phyloP scores from a whole-genome alignment of 2,113 vertebrate species.

The Crypturellus undulatus region DNA sequence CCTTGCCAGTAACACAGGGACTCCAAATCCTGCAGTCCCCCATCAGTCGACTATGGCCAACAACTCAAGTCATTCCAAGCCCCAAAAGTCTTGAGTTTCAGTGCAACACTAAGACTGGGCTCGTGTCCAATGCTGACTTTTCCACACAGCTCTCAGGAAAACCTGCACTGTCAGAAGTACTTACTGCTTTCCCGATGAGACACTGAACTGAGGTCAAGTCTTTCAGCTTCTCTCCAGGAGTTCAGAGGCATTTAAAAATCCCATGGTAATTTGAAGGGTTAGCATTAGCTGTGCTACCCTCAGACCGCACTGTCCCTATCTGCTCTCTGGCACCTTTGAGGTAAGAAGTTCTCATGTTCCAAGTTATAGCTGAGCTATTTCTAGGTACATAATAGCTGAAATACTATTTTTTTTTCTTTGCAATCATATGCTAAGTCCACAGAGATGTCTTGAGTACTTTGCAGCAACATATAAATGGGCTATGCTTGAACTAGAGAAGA shows the following conservation, averaged over 20 bases:
- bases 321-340: background rate
- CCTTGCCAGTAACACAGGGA: background rate
- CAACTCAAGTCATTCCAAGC: background rate
- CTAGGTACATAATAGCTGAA: background rate
- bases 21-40: background rate
- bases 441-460: background rate
- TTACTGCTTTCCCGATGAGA: constrained; percentile 5
- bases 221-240: background rate
- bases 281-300: background rate
- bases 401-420: background rate
- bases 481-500: background rate
- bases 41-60: background rate
- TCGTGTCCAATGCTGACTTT: constrained; percentile 1
- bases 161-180: constrained; percentile 13
- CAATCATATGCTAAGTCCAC: background rate
- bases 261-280: background rate
- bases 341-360: background rate
- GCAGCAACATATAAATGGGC: background rate
- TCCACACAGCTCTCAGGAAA: background rate
- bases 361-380: constrained; percentile 4
- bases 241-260: constrained; percentile 17
- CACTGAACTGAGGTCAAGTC: constrained; percentile 1
- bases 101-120: background rate
- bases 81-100: background rate
- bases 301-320: background rate